These are phyloP conservation scores for Chroicocephalus ridibundus DNA, from an alignment of 2,113 vertebrate genomes.

Conservation along the genomic window DNA sequence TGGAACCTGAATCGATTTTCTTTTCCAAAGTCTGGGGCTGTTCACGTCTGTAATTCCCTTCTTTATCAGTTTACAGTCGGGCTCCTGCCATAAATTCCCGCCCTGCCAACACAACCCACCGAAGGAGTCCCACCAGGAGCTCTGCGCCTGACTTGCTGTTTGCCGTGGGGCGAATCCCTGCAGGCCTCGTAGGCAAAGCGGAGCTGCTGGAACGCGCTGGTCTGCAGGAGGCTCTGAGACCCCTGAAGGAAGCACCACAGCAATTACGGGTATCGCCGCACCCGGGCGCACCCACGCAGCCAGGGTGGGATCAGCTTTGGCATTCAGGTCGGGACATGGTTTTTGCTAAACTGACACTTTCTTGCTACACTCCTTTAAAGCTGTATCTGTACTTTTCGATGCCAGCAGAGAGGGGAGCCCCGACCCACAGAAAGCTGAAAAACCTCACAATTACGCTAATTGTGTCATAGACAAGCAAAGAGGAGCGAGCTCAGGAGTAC, in stretches of 20 bases:
- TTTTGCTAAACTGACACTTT: neutral
- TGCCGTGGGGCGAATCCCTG: neutral
- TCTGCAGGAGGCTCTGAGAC: neutral
- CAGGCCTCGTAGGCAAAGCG: accelerated
- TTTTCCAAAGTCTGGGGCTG: neutral
- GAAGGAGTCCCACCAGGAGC: neutral
- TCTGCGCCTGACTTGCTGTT: neutral
- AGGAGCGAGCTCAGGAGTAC: neutral
- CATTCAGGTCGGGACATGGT: accelerated
- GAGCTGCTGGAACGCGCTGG: neutral
- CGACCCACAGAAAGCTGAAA: accelerated
- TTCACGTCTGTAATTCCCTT: neutral
- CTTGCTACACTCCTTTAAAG: neutral
- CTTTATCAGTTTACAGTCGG: neutral
- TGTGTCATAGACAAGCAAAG: neutral
- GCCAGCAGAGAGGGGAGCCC: neutral
- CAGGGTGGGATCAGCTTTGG: neutral
- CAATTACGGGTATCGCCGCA: neutral
- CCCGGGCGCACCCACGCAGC: neutral
- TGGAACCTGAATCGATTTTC: neutral
- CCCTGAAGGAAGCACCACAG: neutral
- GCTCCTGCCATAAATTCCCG: neutral
- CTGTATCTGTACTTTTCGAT: accelerated
- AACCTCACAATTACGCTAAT: accelerated
- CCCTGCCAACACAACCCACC: neutral